Conservation (phyloP, 2,888 invertebrate species). For the Drosophila anomalipes region DNA sequence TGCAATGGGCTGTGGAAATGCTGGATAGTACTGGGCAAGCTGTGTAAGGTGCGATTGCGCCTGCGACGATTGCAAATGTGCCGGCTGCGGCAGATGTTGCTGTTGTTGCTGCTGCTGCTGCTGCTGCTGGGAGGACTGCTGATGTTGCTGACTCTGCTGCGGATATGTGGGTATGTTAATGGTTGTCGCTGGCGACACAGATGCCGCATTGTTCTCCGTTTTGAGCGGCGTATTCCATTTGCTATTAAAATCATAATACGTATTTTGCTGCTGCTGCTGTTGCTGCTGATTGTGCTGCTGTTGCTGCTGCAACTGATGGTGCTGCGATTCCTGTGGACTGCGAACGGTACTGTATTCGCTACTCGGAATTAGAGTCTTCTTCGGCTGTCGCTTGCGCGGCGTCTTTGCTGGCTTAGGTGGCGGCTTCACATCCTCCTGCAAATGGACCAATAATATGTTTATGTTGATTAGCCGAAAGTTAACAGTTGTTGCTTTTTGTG, state of each 20-base stretch:
- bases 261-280: conserved; percentile 84
- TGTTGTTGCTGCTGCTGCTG: conserved; percentile 83
- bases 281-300: conserved; percentile 85
- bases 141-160: conserved; percentile 79
- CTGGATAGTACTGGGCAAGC: conserved; percentile 84
- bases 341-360: conserved; percentile 80
- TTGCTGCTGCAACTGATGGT: conserved; percentile 78
- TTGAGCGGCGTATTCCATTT: conserved; percentile 90
- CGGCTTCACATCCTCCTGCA: conserved; percentile 82
- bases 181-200: conserved; percentile 81
- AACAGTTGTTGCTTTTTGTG: conserved; percentile 16
- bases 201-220: conserved; percentile 82
- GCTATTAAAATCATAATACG: conserved; percentile 93
- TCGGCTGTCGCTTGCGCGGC: conserved; percentile 84
- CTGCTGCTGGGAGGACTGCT: conserved; percentile 71
- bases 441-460: conserved; percentile 28
- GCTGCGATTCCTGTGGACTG: conserved; percentile 80
- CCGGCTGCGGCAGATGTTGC: conserved; percentile 88
- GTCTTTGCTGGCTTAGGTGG: conserved; percentile 83
- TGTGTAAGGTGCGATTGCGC: conserved; percentile 89
- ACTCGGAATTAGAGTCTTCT: conserved; percentile 82
- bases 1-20: conserved; percentile 84
- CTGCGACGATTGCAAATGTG: conserved; percentile 92
- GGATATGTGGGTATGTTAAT: conserved; percentile 86
- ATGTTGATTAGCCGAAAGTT: conserved; percentile 25